Evolutionary conservation across 2,113 vertebrate genomes (phyloP), one percentile per base, ranked within the genome.

Genomic region (Silurus glanis): DNA sequence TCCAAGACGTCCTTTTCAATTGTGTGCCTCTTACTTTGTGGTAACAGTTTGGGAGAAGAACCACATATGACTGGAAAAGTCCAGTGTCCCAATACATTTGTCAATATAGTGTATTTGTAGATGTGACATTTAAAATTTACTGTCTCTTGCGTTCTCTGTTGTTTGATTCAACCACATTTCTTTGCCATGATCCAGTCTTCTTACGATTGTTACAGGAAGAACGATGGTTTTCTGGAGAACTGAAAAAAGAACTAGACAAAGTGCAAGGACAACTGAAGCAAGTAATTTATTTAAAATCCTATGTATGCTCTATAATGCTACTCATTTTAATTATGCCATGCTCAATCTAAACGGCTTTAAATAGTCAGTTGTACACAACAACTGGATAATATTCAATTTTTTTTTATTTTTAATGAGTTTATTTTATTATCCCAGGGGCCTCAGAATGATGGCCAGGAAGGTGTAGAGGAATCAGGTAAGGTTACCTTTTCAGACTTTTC

Each of bases 201-300:
- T 53, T 85, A 1, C 87, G 6, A 87, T 4, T 83, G 12, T 85
- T 23, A 84, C 88, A 99, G 98, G 98, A 99, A 94, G 98, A 99
- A 93, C 95, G 96, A 87, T 99, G 98, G 98, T 99, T 98, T 92
- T 97, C 98, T 90, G 97, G 97, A 92, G 98, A 99, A 92, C 93
- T 99, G 91, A 99, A 99, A 94, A 99, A 99, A 91, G 98, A 99
- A 93, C 94, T 99, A 93, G 98, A 99, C 92, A 99, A 97, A 96
- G 96, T 97, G 88, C 97, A 98, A 95, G 97, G 97, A 93, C 97
- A 98, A 84, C 96, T 93, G 92, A 98, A 98, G 95, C 97, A 98
- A 97, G 98, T 99, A 99, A 99, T 97, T 96, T 91, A 92, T 95
- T 96, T 96, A 91, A 96, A 94, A 95, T 96, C 89, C 92, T 94